Evolutionary conservation across 2,888 invertebrate genomes (phyloP), one percentile per base, ranked within the genome.

Genomic region (Gastracanthus pulcherrimus): DNA sequence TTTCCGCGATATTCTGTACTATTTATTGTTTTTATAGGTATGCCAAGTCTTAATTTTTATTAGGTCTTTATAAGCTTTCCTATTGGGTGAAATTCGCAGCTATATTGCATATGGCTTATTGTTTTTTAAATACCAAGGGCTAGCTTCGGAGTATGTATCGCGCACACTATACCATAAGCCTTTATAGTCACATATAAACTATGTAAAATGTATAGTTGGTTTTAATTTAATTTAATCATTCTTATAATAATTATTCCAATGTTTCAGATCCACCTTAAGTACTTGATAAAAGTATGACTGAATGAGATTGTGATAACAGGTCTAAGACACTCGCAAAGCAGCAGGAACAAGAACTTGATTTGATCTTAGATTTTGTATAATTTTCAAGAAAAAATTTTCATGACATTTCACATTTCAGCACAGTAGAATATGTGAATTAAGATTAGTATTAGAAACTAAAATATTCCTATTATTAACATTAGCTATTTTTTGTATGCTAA

Each of bases 281-380:
- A 41, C 16, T 67, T 3, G 48, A 19, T 2, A 19, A 19, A 55
- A n/a, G 29, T 60, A n/a, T 67, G 76, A 67, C 58, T 76, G 36
- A 31, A 34, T 31, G n/a, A 45, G 41, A 70, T 62, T 77, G 62
- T 78, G 78, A 78, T 78, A 78, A 71, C 19, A n/a, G 26, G 6
- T 70, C 16, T 19, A 51, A 51, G 48, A 62, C 55, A 41, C 36
- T 19, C 5, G 51, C 19, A 9, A 51, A 23, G 51, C 19, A 51
- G 19, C 19, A 3, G 6, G n/a, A n/a, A n/a, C n/a, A n/a, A n/a
- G n/a, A n/a, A n/a, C 16, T n/a, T 9, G 9, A 2, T 51, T 16
- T 51, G 19, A 51, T n/a, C n/a, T n/a, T n/a, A n/a, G n/a, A 51
- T 23, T 23, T 41, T 9, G 11, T 55, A 26, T 23, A n/a, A n/a